Evolutionary conservation across 1,140 invertebrate genomes (phyloP).

Genomic region (Lepidurus couesii): DNA sequence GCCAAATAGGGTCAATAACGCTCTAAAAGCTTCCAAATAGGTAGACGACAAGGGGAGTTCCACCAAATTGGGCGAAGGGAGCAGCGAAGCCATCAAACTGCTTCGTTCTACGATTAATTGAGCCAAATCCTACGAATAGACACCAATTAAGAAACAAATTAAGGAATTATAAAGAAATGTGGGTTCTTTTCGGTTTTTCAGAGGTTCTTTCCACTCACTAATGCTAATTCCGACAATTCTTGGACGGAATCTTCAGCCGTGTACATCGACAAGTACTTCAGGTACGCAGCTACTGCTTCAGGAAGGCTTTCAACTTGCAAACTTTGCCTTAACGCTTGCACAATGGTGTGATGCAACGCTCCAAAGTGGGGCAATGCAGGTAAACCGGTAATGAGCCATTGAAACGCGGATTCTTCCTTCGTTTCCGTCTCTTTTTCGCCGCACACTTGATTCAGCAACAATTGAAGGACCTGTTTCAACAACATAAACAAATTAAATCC

Average conservation of each 20-base stretch:
- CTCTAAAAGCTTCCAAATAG: constrained; percentile 58
- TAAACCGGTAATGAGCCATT: constrained; percentile 30
- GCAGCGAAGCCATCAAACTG: constrained; percentile 74
- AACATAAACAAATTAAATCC: neutral
- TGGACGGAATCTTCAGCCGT: constrained; percentile 58
- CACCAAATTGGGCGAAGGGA: constrained; percentile 52
- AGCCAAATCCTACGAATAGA: constrained; percentile 65
- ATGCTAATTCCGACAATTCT: constrained; percentile 47
- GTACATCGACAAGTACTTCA: constrained; percentile 73
- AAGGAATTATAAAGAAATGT: constrained; percentile 30
- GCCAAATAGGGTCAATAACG: constrained; percentile 70
- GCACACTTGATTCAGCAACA: neutral
- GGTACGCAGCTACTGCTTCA: constrained; percentile 76
- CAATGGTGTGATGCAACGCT: constrained; percentile 50
- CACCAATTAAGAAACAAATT: constrained; percentile 25
- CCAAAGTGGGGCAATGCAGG: constrained; percentile 63
- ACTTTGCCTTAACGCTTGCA: constrained; percentile 62
- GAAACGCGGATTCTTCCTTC: constrained; percentile 23
- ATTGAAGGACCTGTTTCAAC: neutral
- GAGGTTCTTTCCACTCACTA: constrained; percentile 40
- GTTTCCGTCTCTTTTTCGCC: constrained; percentile 34
- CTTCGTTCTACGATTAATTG: constrained; percentile 89
- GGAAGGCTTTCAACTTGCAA: constrained; percentile 87
- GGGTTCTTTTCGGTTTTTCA: neutral
- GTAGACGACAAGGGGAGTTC: neutral